Percentiles rank a stretch among this genome's conserved stretches.
These are phyloP conservation scores for Drosophila multiciliata DNA, from an alignment of 2,888 invertebrate species.

Conservation along the genomic window DNA sequence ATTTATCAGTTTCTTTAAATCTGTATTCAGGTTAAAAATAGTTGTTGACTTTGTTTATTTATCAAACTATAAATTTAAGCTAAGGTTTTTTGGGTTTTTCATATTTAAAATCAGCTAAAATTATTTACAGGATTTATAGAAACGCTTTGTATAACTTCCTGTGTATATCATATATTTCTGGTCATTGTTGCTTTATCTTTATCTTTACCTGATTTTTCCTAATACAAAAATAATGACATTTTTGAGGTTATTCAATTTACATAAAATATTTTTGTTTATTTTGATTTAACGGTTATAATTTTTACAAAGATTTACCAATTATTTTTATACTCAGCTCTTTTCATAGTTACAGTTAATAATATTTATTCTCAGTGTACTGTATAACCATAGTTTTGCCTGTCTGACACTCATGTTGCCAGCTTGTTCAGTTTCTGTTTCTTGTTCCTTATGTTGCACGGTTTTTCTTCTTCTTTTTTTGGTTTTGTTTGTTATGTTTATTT, in stretches of 20 bases:
- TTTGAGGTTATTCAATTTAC: too few species aligned
- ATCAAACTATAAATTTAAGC: background rate
- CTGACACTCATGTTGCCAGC: slow-evolving; percentile 71
- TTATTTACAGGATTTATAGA: background rate
- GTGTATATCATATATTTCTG: background rate
- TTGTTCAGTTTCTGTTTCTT: slow-evolving; percentile 77
- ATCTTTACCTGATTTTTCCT: too few species aligned
- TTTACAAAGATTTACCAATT: background rate
- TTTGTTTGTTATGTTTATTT: slow-evolving; percentile 66
- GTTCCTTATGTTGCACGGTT: slow-evolving; percentile 57
- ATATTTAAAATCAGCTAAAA: background rate
- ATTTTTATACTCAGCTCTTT: background rate
- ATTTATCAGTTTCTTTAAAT: background rate
- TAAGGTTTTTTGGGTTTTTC: too few species aligned
- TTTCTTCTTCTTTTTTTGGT: background rate
- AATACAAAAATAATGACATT: background rate
- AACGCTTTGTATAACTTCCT: background rate
- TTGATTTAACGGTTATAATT: too few species aligned
- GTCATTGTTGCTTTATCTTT: too few species aligned
- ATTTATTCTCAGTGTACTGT: slow-evolving; percentile 5
- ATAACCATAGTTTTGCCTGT: slow-evolving; percentile 42
- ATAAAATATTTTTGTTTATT: background rate
- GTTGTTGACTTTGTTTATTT: background rate
- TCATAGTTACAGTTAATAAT: background rate
- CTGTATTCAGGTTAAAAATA: background rate